Conservation (phyloP, 2,113 vertebrate species). For the Reinhardtius hippoglossoides region DNA sequence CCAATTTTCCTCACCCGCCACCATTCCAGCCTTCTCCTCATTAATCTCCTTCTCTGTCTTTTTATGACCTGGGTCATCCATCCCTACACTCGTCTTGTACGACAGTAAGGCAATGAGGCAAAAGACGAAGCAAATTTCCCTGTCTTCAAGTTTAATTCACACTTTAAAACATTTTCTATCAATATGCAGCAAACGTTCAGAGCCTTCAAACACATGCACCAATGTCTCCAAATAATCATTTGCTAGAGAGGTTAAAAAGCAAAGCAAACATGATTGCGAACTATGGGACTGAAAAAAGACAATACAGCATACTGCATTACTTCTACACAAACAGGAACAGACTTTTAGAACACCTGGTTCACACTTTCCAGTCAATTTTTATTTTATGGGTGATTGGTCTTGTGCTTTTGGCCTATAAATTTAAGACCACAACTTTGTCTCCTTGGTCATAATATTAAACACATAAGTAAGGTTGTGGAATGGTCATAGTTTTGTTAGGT, state of each 20-base stretch:
- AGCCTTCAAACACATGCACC: slow-evolving; percentile 15
- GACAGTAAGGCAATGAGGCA: not conserved
- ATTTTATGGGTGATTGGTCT: too few species aligned
- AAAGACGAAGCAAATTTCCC: not conserved
- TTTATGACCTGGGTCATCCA: slow-evolving; percentile 30
- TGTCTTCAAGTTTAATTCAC: too few species aligned
- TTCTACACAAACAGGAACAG: too few species aligned
- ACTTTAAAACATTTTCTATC: not conserved
- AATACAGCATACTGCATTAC: slow-evolving; percentile 1
- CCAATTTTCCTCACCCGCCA: slow-evolving; percentile 23
- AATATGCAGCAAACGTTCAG: slow-evolving; percentile 11
- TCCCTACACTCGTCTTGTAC: not conserved
- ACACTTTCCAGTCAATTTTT: too few species aligned
- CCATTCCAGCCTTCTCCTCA: slow-evolving; percentile 12
- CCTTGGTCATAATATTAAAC: too few species aligned
- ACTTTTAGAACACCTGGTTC: too few species aligned
- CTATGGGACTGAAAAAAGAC: slow-evolving; percentile 1
- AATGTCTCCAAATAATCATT: slow-evolving; percentile 9
- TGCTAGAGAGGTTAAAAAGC: not conserved
- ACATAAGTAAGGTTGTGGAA: too few species aligned
- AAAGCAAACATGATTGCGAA: slow-evolving; percentile 14
- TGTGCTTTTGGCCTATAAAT: too few species aligned
- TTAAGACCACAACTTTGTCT: too few species aligned
- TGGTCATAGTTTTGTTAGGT: too few species aligned
- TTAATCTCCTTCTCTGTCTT: slow-evolving; percentile 15